Conservation (phyloP, 2,888 invertebrate species). For the Syrphus vitripennis region DNA sequence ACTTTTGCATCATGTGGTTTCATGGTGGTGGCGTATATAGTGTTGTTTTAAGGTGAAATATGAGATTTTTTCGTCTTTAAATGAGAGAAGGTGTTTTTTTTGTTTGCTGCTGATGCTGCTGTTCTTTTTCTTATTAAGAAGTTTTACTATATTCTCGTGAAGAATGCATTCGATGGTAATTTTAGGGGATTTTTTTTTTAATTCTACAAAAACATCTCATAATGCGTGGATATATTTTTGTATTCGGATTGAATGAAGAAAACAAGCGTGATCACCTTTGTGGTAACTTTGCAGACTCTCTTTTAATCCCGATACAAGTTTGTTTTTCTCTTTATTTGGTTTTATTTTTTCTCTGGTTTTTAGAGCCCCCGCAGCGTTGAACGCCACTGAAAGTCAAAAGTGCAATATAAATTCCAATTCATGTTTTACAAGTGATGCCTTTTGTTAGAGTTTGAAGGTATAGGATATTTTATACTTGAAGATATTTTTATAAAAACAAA, state of each 20-base stretch:
- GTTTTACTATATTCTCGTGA: not conserved
- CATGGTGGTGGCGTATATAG: slow-evolving; percentile 47
- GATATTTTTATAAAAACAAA: not conserved
- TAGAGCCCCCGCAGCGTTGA: slow-evolving; percentile 52
- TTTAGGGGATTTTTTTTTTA: not conserved
- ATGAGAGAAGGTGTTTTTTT: not conserved
- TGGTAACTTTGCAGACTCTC: slow-evolving; percentile 56
- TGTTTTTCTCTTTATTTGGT: slow-evolving; percentile 18
- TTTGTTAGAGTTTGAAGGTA: not conserved
- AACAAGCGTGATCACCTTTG: not conserved
- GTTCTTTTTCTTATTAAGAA: not conserved
- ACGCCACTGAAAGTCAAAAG: slow-evolving; percentile 65
- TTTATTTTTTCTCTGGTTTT: slow-evolving; percentile 27
- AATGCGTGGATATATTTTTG: not conserved
- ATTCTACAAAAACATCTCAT: not conserved
- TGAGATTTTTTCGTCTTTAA: slow-evolving; percentile 34
- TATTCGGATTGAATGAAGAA: slow-evolving; percentile 6
- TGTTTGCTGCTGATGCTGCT: not conserved
- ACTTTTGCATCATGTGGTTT: slow-evolving; percentile 42
- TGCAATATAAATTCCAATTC: slow-evolving; percentile 52
- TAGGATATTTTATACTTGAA: not conserved
- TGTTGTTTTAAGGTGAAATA: slow-evolving; percentile 52
- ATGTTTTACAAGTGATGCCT: slow-evolving; percentile 30
- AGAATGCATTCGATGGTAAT: not conserved
- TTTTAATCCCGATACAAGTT: slow-evolving; percentile 20